These are phyloP conservation scores for Meandrina meandrites DNA, from an alignment of 92 coral and sea anemone species.

Conservation along the genomic window DNA sequence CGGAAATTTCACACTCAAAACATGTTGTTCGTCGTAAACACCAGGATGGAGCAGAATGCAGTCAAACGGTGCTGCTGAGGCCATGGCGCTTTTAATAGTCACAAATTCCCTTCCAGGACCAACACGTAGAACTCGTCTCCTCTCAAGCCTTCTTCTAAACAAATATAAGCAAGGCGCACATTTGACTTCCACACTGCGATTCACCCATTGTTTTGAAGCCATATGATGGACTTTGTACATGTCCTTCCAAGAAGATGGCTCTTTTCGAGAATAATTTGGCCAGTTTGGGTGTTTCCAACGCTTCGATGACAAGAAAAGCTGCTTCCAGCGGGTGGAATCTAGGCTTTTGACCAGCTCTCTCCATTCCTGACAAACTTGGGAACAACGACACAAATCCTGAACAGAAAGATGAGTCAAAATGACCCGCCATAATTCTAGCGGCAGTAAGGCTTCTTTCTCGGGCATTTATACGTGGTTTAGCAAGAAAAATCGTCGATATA, in stretches of 20 bases:
- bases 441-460: constrained; percentile 81
- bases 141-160: constrained; percentile 71
- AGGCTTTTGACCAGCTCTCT: constrained; percentile 93
- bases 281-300: constrained; percentile 98
- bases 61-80: constrained; percentile 92
- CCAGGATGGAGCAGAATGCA: constrained; percentile 79
- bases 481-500: not conserved
- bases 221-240: constrained; percentile 83
- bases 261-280: constrained; percentile 86
- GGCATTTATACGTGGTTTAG: constrained; percentile 57
- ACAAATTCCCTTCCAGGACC: constrained; percentile 75
- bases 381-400: constrained; percentile 87
- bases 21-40: constrained; percentile 83
- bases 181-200: constrained; percentile 80
- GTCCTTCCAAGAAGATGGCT: constrained; percentile 94
- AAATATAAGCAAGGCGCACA: constrained; percentile 83
- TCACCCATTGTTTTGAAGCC: constrained; percentile 93
- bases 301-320: constrained; percentile 78
- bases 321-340: constrained; percentile 96
- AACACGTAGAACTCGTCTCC: constrained; percentile 67
- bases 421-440: constrained; percentile 94
- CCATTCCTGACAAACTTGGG: constrained; percentile 96
- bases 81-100: constrained; percentile 82
- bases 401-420: constrained; percentile 81
- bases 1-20: constrained; percentile 87